A percentile compares a stretch with the other conserved stretches of the same genome.
Evolutionary conservation across 1,140 invertebrate species (phyloP).

Genomic region (Asbolus verrucosus): DNA sequence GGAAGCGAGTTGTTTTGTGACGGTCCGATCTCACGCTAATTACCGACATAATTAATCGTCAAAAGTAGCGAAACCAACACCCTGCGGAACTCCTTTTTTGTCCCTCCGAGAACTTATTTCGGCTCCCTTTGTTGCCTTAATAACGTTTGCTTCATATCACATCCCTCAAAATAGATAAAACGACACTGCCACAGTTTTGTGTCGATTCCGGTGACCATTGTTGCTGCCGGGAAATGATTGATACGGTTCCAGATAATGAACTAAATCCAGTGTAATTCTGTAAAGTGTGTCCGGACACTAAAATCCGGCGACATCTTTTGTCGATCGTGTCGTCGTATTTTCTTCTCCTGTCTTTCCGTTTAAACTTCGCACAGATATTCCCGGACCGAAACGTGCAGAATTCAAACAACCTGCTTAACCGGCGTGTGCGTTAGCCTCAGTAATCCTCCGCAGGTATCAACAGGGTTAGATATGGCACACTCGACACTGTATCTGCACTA

Average conservation of each 20-base stretch:
- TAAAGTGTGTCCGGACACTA: neutral
- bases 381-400: conserved; percentile 10
- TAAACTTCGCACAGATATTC: conserved; percentile 22
- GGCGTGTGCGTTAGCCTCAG: conserved; percentile 18
- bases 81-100: conserved; percentile 3
- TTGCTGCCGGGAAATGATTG: conserved; percentile 1
- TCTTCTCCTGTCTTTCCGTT: neutral
- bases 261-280: neutral
- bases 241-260: neutral
- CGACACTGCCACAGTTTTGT: neutral
- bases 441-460: conserved; percentile 44
- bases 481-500: conserved; percentile 9
- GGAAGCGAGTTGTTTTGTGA: conserved; percentile 45
- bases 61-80: conserved; percentile 8
- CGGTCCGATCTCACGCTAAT: conserved; percentile 55
- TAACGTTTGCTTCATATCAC: conserved; percentile 1
- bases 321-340: conserved; percentile 26
- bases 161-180: neutral
- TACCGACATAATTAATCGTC: conserved; percentile 48
- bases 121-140: neutral
- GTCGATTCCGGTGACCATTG: conserved; percentile 9
- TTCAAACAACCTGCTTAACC: conserved; percentile 40
- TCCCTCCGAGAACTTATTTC: neutral
- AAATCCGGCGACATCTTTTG: conserved; percentile 33
- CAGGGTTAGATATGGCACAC: conserved; percentile 27